Evolutionary conservation across 2,113 vertebrate species (phyloP).

Genomic region (Xyrauchen texanus): DNA sequence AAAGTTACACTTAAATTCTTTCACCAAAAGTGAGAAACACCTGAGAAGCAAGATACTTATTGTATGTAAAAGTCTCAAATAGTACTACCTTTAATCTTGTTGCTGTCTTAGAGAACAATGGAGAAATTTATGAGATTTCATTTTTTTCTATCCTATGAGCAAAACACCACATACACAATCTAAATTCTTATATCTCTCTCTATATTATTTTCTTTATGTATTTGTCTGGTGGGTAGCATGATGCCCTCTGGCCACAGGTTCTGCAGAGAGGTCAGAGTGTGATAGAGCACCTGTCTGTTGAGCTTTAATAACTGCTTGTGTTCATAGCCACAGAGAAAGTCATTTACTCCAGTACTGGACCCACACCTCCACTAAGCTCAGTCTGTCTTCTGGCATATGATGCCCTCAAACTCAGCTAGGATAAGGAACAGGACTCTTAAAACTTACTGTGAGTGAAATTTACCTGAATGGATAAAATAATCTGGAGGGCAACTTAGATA

Average conservation of each 20-base stretch:
- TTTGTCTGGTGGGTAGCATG: not conserved
- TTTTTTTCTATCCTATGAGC: too few species aligned
- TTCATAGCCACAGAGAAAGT: conserved; percentile 2
- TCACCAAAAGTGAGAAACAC: too few species aligned
- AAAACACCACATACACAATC: not conserved
- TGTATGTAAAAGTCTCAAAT: too few species aligned
- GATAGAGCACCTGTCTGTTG: conserved; percentile 21
- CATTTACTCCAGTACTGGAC: not conserved
- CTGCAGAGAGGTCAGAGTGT: not conserved
- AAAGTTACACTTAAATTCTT: too few species aligned
- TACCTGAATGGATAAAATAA: too few species aligned
- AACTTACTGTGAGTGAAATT: too few species aligned
- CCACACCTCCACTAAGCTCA: not conserved
- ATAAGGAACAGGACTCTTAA: too few species aligned
- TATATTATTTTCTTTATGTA: not conserved
- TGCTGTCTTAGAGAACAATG: too few species aligned
- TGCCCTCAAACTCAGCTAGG: not conserved
- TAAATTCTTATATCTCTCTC: not conserved
- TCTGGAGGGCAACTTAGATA: too few species aligned
- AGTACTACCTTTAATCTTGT: too few species aligned
- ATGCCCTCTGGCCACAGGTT: conserved; percentile 1
- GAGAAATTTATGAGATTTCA: too few species aligned
- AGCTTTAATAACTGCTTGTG: conserved; percentile 31
- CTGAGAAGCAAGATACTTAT: too few species aligned
- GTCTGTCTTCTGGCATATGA: not conserved